Conservation (phyloP, 2,888 invertebrate genomes). For the Bombylius discolor region DNA sequence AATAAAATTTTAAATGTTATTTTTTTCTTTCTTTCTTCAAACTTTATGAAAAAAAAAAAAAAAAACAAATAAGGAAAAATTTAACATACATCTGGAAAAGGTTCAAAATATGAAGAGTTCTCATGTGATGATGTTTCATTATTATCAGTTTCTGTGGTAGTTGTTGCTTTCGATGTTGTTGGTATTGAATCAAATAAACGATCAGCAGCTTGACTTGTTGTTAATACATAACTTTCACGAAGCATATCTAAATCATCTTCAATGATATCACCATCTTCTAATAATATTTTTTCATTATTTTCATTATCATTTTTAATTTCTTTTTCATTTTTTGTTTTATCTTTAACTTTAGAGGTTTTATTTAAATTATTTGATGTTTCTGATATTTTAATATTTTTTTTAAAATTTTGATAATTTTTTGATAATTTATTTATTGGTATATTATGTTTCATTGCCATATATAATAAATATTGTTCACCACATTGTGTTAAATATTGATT, state of each 20-base stretch:
- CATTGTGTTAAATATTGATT: slow-evolving; percentile 55
- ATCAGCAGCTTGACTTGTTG: slow-evolving; percentile 45
- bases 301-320: neutral
- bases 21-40: too few species aligned
- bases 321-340: too few species aligned
- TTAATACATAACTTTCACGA: slow-evolving; percentile 55
- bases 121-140: slow-evolving; percentile 18
- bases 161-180: slow-evolving; percentile 5
- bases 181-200: neutral
- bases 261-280: slow-evolving; percentile 20
- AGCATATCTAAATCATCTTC: slow-evolving; percentile 37
- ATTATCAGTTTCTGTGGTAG: slow-evolving; percentile 9
- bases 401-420: slow-evolving; percentile 38
- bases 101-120: slow-evolving; percentile 41
- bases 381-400: slow-evolving; percentile 15
- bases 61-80: neutral
- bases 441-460: slow-evolving; percentile 46
- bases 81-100: slow-evolving; percentile 45
- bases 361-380: neutral
- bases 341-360: too few species aligned
- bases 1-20: slow-evolving; percentile 8
- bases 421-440: slow-evolving; percentile 44
- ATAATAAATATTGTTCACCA: slow-evolving; percentile 48
- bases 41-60: slow-evolving; percentile 1
- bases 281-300: slow-evolving; percentile 20